Percentiles rank a stretch among this genome's conserved stretches.
These are phyloP conservation scores for Poecile atricapillus DNA, from an alignment of 2,113 vertebrate genomes.

Conservation along the genomic window DNA sequence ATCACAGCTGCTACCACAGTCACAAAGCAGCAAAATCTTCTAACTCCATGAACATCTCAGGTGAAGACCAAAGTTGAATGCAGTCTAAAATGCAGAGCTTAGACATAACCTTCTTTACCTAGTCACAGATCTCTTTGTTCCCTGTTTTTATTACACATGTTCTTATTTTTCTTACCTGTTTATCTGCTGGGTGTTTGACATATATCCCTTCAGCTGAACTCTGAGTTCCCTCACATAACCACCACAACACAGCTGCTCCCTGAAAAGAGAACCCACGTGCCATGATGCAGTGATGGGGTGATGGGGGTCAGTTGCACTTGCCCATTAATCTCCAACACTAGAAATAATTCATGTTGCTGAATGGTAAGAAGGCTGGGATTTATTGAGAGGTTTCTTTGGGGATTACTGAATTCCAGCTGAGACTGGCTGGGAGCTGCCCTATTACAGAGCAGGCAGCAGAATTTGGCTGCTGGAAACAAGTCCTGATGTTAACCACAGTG, in stretches of 20 bases:
- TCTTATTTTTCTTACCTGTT: neutral
- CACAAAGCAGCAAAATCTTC: neutral
- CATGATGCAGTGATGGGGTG: fast-evolving
- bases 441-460: neutral
- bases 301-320: neutral
- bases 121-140: neutral
- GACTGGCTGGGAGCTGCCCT: neutral
- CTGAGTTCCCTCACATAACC: neutral
- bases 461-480: neutral
- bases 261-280: neutral
- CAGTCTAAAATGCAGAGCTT: neutral
- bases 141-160: neutral
- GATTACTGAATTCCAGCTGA: neutral
- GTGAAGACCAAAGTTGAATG: neutral
- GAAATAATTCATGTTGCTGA: neutral
- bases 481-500: neutral
- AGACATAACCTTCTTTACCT: neutral
- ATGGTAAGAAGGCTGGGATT: neutral
- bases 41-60: neutral
- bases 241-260: neutral
- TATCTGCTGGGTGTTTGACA: neutral
- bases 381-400: neutral
- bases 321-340: neutral
- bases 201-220: neutral
- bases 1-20: fast-evolving